phyloP scores from a whole-genome alignment of 1,140 invertebrate species.

The Ephestia elutella region DNA sequence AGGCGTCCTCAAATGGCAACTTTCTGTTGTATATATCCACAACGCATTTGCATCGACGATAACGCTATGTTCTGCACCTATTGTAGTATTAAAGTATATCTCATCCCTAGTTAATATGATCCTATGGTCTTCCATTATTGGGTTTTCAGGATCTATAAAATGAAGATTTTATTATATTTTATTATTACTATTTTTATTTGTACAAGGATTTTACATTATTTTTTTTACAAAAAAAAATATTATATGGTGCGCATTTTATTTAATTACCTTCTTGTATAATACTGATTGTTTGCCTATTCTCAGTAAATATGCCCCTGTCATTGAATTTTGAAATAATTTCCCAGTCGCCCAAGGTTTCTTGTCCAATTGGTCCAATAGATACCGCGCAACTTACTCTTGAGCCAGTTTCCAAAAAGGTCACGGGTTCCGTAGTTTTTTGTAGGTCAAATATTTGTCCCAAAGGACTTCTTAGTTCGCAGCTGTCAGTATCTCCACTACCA shows the following conservation, averaged over 20 bases:
- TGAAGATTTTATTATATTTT: conserved; percentile 4
- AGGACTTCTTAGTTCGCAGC: conserved; percentile 19
- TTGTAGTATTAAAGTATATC: not conserved
- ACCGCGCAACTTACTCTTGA: conserved; percentile 10
- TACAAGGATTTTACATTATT: too few species aligned
- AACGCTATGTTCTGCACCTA: not conserved
- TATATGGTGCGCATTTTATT: not conserved
- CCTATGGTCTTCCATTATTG: conserved; percentile 6
- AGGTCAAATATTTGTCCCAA: conserved; percentile 8
- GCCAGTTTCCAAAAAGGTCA: conserved; percentile 2
- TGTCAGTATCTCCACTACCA: conserved; percentile 13
- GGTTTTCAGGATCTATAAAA: conserved; percentile 7
- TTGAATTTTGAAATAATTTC: conserved; percentile 25
- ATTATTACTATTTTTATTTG: too few species aligned
- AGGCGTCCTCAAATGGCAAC: conserved; percentile 16
- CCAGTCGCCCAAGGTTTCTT: conserved; percentile 24
- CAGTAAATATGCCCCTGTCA: conserved; percentile 15
- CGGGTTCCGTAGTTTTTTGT: not conserved
- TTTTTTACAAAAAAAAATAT: too few species aligned
- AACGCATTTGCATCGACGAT: not conserved
- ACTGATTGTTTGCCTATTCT: conserved; percentile 15
- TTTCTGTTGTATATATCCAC: conserved; percentile 6
- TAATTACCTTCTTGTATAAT: conserved; percentile 24
- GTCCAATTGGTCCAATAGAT: conserved; percentile 18
- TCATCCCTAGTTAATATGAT: not conserved